Percentiles rank a stretch among this genome's conserved stretches.
Evolutionary conservation across 2,888 invertebrate genomes (phyloP).

Genomic region (Aplocera efformata): DNA sequence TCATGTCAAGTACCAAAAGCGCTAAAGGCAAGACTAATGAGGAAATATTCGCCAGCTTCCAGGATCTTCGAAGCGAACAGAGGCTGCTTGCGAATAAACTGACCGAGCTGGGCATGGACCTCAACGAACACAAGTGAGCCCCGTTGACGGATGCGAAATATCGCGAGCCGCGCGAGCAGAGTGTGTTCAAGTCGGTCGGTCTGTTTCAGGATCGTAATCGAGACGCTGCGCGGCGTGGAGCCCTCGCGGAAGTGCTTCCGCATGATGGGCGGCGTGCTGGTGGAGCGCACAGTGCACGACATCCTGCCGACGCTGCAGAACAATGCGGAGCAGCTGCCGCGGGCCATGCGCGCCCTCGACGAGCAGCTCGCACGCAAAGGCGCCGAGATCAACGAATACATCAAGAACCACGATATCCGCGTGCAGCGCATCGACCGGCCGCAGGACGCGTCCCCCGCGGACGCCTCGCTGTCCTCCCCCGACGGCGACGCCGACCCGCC

Average conservation of each 20-base stretch:
- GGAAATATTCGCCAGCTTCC: conserved; percentile 93
- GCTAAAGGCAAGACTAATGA: conserved; percentile 82
- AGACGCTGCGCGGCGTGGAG: conserved; percentile 93
- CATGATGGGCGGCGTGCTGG: conserved; percentile 95
- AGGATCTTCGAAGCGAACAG: conserved; percentile 92
- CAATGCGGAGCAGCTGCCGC: conserved; percentile 89
- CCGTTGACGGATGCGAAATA: too few species aligned
- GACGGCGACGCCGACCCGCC: conserved; percentile 34
- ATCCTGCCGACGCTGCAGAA: conserved; percentile 91
- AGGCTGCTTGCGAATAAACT: conserved; percentile 92
- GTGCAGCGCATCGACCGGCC: conserved; percentile 77
- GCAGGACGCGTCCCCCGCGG: conserved; percentile 1
- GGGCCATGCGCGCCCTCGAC: conserved; percentile 88
- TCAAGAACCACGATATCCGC: conserved; percentile 93
- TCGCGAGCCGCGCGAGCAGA: too few species aligned
- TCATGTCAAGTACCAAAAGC: conserved; percentile 47
- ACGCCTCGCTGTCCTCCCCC: conserved; percentile 25
- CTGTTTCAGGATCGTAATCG: conserved; percentile 91
- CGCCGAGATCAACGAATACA: conserved; percentile 93
- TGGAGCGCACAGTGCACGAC: conserved; percentile 95
- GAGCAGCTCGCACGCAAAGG: conserved; percentile 93
- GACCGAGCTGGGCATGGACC: conserved; percentile 95
- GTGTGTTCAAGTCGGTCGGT: too few species aligned
- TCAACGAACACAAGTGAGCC: conserved; percentile 97
- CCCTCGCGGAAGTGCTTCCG: conserved; percentile 93